These are phyloP conservation scores for Pseudocheirus occidentalis DNA, from an alignment of 2,797 vertebrate genomes.

Conservation along the genomic window DNA sequence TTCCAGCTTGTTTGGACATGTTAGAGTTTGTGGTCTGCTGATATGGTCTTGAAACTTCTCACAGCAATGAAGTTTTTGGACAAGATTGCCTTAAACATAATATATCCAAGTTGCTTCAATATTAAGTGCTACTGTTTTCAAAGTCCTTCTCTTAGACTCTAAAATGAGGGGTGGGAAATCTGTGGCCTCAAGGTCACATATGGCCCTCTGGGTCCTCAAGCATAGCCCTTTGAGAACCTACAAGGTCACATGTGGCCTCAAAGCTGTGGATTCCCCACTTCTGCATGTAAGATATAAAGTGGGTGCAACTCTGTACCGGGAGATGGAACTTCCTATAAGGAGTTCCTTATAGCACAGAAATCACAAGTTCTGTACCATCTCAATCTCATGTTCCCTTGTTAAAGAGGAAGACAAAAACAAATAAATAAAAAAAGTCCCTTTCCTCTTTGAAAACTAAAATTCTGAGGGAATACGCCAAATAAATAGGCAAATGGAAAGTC, in stretches of 20 bases:
- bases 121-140: neutral
- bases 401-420: neutral
- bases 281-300: no score
- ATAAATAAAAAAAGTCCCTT: neutral
- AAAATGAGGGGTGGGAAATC: no score
- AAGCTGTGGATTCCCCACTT: no score
- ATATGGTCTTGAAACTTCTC: neutral
- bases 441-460: neutral
- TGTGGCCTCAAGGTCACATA: no score
- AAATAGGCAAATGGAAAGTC: neutral
- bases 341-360: neutral
- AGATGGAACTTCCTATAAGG: neutral
- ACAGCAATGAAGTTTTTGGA: neutral
- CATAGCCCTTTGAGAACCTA: no score
- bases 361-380: neutral
- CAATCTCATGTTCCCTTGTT: neutral
- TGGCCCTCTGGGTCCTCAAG: no score
- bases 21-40: neutral
- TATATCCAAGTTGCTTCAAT: neutral
- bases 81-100: neutral
- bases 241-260: no score
- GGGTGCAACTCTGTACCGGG: no score
- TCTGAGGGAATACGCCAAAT: neutral
- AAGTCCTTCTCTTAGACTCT: neutral
- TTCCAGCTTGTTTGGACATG: neutral